Conservation (phyloP, 2,113 vertebrate genomes). For the Nansenia antarctica region DNA sequence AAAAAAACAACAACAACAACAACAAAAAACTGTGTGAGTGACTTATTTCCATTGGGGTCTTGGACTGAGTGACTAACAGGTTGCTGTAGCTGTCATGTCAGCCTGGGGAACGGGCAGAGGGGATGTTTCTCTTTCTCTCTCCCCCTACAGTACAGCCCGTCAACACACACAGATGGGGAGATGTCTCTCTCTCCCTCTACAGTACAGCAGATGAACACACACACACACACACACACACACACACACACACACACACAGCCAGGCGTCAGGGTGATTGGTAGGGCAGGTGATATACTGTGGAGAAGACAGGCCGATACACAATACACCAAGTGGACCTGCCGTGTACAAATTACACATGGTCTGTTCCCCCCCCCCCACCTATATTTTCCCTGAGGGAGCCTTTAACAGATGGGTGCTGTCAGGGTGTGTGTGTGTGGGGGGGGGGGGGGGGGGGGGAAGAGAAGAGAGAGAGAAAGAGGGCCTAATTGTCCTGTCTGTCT, state of each 20-base stretch:
- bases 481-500: neutral
- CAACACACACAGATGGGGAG: no score
- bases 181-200: neutral
- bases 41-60: no score
- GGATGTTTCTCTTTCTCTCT: neutral
- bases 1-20: no score
- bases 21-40: no score
- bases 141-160: no score
- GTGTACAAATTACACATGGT: constrained; percentile 19
- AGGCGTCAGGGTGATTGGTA: constrained; percentile 12
- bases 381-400: constrained; percentile 14
- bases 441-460: no score
- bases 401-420: constrained; percentile 16
- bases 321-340: constrained; percentile 24
- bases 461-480: neutral
- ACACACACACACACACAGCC: no score
- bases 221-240: no score
- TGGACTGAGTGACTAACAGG: neutral
- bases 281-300: constrained; percentile 14
- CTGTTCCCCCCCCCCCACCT: neutral
- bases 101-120: neutral
- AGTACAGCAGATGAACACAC: neutral
- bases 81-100: neutral
- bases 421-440: no score
- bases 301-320: constrained; percentile 10